A percentile compares a stretch with the other conserved stretches of the same genome.
phyloP scores from a whole-genome alignment of 2,797 vertebrate species.

The Hippoglossus hippoglossus region DNA sequence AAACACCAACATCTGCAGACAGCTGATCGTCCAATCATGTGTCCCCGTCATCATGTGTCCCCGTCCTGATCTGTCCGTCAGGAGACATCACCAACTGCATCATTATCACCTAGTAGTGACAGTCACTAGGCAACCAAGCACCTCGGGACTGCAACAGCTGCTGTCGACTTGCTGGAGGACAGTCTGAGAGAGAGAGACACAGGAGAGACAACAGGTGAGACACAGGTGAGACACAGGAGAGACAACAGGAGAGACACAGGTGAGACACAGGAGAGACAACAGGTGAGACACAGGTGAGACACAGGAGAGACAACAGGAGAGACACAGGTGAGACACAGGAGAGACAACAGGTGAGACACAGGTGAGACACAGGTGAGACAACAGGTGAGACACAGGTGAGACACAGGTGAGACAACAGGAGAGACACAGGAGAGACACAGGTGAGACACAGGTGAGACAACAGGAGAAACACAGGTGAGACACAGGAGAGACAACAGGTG shows the following conservation, averaged over 20 bases:
- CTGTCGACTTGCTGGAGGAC: conserved; percentile 68
- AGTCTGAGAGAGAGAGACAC: conserved; percentile 38
- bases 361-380: too few relatives aligned
- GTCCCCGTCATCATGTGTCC: neutral
- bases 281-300: too few relatives aligned
- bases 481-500: too few relatives aligned
- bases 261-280: too few relatives aligned
- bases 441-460: too few relatives aligned
- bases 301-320: too few relatives aligned
- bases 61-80: neutral
- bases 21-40: neutral
- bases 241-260: neutral
- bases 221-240: neutral
- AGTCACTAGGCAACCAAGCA: conserved; percentile 50
- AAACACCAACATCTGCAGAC: neutral
- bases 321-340: too few relatives aligned
- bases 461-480: neutral
- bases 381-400: neutral
- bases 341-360: too few relatives aligned
- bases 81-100: neutral
- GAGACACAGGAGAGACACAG: too few relatives aligned
- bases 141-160: conserved; percentile 63
- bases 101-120: conserved; percentile 33
- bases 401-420: neutral
- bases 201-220: neutral